phyloP scores from a whole-genome alignment of 2,797 vertebrate genomes.

The Anguilla anguilla region DNA sequence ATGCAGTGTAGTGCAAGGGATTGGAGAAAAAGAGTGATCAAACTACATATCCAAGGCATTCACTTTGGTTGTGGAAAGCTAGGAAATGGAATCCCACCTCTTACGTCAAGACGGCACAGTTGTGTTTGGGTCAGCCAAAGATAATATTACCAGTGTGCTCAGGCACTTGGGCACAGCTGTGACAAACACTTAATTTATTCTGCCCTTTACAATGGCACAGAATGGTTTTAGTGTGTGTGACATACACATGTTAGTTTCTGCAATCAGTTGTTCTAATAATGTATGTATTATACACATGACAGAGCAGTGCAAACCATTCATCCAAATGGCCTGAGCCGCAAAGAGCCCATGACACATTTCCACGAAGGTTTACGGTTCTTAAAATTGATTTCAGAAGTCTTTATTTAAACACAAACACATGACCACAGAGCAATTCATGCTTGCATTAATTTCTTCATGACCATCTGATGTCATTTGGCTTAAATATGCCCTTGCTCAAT shows the following conservation, averaged over 20 bases:
- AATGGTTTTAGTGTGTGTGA: too few relatives aligned
- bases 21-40: background rate
- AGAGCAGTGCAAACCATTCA: background rate
- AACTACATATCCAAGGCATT: background rate
- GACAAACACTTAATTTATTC: background rate
- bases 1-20: background rate
- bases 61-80: slow-evolving; percentile 30
- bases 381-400: background rate
- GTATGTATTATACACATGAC: background rate
- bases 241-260: background rate
- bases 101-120: slow-evolving; percentile 26
- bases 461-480: background rate
- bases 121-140: slow-evolving; percentile 16
- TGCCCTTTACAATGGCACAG: background rate
- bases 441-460: background rate
- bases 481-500: background rate
- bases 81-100: slow-evolving; percentile 24
- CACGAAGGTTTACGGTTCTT: background rate
- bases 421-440: background rate
- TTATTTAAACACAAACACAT: background rate
- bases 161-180: background rate
- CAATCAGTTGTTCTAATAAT: background rate
- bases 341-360: background rate
- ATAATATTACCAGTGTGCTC: slow-evolving; percentile 20
- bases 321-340: background rate